Conservation (phyloP, 1,140 invertebrate genomes). For the Aphelenchoides avenae region DNA sequence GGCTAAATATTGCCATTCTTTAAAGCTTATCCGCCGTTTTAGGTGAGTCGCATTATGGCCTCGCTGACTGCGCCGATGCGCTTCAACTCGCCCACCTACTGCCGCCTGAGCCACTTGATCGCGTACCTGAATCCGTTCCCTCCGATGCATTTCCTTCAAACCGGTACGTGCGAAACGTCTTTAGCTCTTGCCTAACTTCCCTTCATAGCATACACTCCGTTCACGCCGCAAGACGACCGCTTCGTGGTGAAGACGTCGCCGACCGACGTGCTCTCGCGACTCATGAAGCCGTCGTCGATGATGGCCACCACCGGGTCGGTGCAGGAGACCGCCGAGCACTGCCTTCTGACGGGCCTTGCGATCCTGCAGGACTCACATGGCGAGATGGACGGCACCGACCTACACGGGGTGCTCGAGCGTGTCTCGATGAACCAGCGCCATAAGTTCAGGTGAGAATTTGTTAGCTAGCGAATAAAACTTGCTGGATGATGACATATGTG, state of each 20-base stretch:
- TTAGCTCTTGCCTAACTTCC: neutral
- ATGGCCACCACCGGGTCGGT: constrained; percentile 10
- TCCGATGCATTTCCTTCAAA: constrained; percentile 93
- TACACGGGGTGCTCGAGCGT: constrained; percentile 5
- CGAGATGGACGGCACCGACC: neutral
- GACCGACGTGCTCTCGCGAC: constrained; percentile 8
- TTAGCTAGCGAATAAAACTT: too few relatives aligned
- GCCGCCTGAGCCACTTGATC: constrained; percentile 90
- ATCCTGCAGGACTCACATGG: constrained; percentile 25
- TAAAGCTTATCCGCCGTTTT: constrained; percentile 3
- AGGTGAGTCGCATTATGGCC: constrained; percentile 66
- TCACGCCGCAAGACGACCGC: constrained; percentile 6
- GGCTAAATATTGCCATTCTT: neutral
- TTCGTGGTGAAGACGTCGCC: constrained; percentile 14
- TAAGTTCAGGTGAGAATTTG: constrained; percentile 12
- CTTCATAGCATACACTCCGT: constrained; percentile 12
- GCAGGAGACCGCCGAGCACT: constrained; percentile 23
- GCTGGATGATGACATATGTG: too few relatives aligned
- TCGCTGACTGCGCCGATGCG: constrained; percentile 85
- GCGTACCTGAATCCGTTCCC: constrained; percentile 93
- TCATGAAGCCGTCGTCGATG: constrained; percentile 10
- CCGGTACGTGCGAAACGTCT: constrained; percentile 66
- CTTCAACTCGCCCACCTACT: constrained; percentile 98
- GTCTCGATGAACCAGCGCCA: constrained; percentile 6
- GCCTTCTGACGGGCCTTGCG: constrained; percentile 34